These are phyloP conservation scores for Peribatodes rhomboidaria DNA, from an alignment of 2,888 invertebrate species.

Conservation along the genomic window DNA sequence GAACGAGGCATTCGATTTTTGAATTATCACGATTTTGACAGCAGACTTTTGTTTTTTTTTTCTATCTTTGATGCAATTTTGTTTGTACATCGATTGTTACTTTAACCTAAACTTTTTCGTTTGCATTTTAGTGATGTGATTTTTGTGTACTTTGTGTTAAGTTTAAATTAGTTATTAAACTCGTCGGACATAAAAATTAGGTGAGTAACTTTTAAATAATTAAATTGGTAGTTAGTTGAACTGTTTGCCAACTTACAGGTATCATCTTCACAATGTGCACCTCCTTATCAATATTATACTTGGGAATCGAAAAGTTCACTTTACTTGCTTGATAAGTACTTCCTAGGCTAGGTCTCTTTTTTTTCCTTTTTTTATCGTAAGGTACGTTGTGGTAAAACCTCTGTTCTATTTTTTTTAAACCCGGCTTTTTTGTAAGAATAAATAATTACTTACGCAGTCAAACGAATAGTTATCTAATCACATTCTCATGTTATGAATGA, in stretches of 20 bases:
- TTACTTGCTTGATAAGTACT: no score
- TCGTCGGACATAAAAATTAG: slow-evolving; percentile 54
- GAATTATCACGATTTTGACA: slow-evolving; percentile 21
- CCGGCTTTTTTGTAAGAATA: background rate
- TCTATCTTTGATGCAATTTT: background rate
- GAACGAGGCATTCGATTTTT: slow-evolving; percentile 47
- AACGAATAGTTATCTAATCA: background rate
- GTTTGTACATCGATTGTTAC: background rate
- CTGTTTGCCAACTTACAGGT: no score
- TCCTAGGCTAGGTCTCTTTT: no score
- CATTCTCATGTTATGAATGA: background rate
- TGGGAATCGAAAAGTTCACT: no score
- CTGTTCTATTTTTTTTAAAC: slow-evolving; percentile 2
- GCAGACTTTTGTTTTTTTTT: slow-evolving; percentile 32
- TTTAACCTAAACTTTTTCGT: slow-evolving; percentile 16
- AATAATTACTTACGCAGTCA: background rate
- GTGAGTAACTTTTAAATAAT: slow-evolving; percentile 42
- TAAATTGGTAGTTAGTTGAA: no score
- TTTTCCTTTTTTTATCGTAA: no score
- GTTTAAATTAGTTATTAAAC: slow-evolving; percentile 21
- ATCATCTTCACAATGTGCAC: no score
- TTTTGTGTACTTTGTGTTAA: slow-evolving; percentile 41
- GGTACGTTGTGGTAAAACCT: no score
- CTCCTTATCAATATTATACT: no score
- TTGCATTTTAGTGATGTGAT: slow-evolving; percentile 46